These are phyloP conservation scores for Schizothorax lantsangensis DNA, from an alignment of 2,797 vertebrate species.

Conservation along the genomic window DNA sequence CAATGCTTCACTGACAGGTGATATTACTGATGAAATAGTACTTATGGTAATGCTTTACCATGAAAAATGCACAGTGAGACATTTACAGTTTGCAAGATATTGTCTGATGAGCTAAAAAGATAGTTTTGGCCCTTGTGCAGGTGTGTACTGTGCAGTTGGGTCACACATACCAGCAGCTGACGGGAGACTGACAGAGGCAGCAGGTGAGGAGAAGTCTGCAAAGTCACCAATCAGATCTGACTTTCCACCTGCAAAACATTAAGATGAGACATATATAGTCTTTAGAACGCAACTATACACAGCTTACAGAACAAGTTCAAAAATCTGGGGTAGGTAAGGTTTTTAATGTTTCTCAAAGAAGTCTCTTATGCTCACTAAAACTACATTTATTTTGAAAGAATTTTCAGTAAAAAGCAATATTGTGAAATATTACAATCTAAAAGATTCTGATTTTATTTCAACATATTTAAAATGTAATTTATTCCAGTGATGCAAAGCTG, in stretches of 20 bases:
- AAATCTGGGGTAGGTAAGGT: not conserved
- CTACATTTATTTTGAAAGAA: no score
- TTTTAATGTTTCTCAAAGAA: no score
- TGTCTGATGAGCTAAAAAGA: not conserved
- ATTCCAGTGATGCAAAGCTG: not conserved
- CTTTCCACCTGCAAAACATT: conserved; percentile 68
- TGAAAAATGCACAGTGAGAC: not conserved
- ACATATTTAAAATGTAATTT: no score
- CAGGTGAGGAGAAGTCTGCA: conserved; percentile 92
- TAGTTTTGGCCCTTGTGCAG: not conserved
- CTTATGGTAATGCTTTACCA: not conserved
- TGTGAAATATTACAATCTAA: no score
- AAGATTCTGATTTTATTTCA: no score
- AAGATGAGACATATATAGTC: conserved; percentile 34
- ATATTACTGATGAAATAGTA: not conserved
- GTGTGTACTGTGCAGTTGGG: not conserved
- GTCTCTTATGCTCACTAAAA: no score
- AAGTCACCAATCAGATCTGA: conserved; percentile 92
- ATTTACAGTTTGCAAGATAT: not conserved
- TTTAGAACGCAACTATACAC: not conserved
- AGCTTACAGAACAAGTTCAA: not conserved
- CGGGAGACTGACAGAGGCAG: conserved; percentile 88
- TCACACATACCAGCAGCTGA: conserved; percentile 83
- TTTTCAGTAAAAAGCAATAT: no score
- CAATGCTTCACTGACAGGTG: not conserved